These are phyloP conservation scores for Microctenopoma steveboyesi DNA, from an alignment of 2,797 vertebrate genomes.

Conservation along the genomic window DNA sequence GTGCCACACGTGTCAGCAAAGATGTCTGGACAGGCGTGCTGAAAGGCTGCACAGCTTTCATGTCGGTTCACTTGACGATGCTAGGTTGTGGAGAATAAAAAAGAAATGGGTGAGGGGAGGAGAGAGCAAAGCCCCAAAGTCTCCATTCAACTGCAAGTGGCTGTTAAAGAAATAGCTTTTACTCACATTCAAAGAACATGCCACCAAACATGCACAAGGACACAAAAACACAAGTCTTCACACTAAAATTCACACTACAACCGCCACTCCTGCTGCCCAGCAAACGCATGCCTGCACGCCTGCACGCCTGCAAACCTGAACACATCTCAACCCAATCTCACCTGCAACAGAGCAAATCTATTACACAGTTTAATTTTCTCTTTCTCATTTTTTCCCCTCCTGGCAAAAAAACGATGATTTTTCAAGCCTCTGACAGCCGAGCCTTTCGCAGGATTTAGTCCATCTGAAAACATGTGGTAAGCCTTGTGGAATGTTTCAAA, in stretches of 20 bases:
- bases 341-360: slow-evolving; percentile 73
- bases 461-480: slow-evolving; percentile 90
- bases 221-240: slow-evolving; percentile 13
- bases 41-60: slow-evolving; percentile 53
- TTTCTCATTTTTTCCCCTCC: slow-evolving; percentile 69
- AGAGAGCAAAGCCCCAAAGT: slow-evolving; percentile 49
- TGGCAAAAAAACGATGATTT: slow-evolving; percentile 69
- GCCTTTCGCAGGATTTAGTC: slow-evolving; percentile 86
- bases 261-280: neutral
- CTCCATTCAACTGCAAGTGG: slow-evolving; percentile 67
- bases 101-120: slow-evolving; percentile 38
- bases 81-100: slow-evolving; percentile 61
- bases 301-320: slow-evolving; percentile 27
- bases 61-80: slow-evolving; percentile 51
- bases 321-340: slow-evolving; percentile 59
- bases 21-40: slow-evolving; percentile 41
- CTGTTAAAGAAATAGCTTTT: slow-evolving; percentile 64
- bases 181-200: slow-evolving; percentile 64
- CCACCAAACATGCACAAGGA: slow-evolving; percentile 50
- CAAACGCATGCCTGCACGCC: slow-evolving; percentile 9
- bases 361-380: slow-evolving; percentile 74
- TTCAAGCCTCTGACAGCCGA: slow-evolving; percentile 84
- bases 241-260: neutral
- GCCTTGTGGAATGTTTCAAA: slow-evolving; percentile 88
- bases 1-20: slow-evolving; percentile 34